A percentile compares a stretch with the other conserved stretches of the same genome.
These are phyloP conservation scores for Muscicapa comitata DNA, from an alignment of 2,797 vertebrate genomes.

Conservation along the genomic window DNA sequence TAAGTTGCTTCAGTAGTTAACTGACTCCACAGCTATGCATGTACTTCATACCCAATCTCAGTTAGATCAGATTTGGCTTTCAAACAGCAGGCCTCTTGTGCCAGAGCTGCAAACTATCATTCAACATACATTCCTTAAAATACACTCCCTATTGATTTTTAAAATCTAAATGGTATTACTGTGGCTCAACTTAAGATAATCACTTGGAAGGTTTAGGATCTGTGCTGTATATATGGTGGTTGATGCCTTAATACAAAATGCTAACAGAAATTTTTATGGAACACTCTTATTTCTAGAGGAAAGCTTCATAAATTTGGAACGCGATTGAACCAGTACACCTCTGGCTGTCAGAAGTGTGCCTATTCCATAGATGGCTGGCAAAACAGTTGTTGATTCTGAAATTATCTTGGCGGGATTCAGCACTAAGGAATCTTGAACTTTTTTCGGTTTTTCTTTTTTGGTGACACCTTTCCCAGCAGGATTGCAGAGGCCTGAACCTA, in stretches of 20 bases:
- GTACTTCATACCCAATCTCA: background rate
- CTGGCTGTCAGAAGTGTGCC: background rate
- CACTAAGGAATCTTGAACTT: background rate
- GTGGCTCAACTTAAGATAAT: background rate
- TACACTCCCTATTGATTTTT: accelerated
- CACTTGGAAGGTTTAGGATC: background rate
- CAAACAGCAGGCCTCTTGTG: background rate
- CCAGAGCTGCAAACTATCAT: background rate
- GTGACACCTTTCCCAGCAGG: background rate
- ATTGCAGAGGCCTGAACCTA: background rate
- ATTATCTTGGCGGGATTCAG: background rate
- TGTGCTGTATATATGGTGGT: background rate
- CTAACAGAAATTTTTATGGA: background rate
- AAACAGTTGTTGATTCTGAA: background rate
- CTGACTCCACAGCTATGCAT: background rate
- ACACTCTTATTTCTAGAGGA: background rate
- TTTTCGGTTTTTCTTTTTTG: background rate
- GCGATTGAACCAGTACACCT: background rate
- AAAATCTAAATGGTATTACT: background rate
- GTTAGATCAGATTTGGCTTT: background rate
- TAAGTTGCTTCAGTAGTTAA: background rate
- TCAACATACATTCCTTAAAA: background rate
- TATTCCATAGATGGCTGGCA: background rate
- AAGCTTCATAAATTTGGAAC: background rate
- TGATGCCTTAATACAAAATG: background rate